Evolutionary conservation across 2,797 vertebrate species (phyloP).

Genomic region (Trematomus bernacchii): DNA sequence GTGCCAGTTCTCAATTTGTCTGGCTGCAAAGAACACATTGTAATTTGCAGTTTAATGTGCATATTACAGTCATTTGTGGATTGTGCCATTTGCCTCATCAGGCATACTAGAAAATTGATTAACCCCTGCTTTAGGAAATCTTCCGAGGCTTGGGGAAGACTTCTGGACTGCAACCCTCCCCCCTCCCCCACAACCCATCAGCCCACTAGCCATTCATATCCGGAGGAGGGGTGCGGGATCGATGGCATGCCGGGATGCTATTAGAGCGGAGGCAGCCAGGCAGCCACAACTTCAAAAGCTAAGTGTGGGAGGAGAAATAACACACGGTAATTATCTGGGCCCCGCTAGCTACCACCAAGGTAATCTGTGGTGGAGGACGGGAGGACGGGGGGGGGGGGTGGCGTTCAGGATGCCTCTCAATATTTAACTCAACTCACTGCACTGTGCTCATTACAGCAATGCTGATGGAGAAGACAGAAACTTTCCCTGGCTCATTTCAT

Average conservation of each 20-base stretch:
- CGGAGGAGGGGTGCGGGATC: slow-evolving; percentile 66
- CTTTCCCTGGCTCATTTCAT: slow-evolving; percentile 16
- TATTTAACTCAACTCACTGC: slow-evolving; percentile 63
- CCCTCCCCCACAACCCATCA: slow-evolving; percentile 42
- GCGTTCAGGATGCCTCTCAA: slow-evolving; percentile 64
- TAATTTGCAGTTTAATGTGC: slow-evolving; percentile 43
- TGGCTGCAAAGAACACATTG: slow-evolving; percentile 16
- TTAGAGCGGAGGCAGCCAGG: slow-evolving; percentile 65
- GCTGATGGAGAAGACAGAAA: slow-evolving; percentile 28
- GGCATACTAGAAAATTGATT: slow-evolving; percentile 51
- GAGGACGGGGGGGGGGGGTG: slow-evolving; percentile 33
- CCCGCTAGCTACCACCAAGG: slow-evolving; percentile 60
- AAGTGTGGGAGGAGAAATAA: slow-evolving; percentile 77
- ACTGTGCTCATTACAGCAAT: slow-evolving; percentile 44
- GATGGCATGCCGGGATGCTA: slow-evolving; percentile 69
- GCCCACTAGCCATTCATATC: slow-evolving; percentile 57
- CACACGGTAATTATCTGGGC: slow-evolving; percentile 78
- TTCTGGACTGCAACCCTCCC: slow-evolving; percentile 37
- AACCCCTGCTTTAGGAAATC: slow-evolving; percentile 40
- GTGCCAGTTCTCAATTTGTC: slow-evolving; percentile 29
- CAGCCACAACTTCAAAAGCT: slow-evolving; percentile 73
- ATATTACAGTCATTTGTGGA: slow-evolving; percentile 45
- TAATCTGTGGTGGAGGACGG: slow-evolving; percentile 64
- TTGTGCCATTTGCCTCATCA: slow-evolving; percentile 36
- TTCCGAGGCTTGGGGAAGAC: slow-evolving; percentile 30